Evolutionary conservation across 2,797 vertebrate genomes (phyloP).

Genomic region (Alauda arvensis): DNA sequence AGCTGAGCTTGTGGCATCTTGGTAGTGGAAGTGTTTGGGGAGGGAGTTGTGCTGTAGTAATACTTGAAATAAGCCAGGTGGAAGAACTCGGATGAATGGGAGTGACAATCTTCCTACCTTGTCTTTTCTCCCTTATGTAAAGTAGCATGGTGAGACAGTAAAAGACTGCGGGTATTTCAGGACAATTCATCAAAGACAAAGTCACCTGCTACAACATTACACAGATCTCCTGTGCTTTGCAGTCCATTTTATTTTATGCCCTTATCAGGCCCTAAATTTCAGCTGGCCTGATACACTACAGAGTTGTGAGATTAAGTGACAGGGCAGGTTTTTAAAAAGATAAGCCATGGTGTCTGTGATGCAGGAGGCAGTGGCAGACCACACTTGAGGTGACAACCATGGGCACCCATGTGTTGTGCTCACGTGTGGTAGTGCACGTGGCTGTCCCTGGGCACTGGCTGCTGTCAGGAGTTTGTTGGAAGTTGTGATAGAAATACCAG

Average conservation of each 20-base stretch:
- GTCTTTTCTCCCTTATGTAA: background rate
- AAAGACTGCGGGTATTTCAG: background rate
- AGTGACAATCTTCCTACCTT: background rate
- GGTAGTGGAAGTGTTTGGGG: background rate
- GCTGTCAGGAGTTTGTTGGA: background rate
- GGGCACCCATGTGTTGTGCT: rapidly evolving
- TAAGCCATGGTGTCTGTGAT: background rate
- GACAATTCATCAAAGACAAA: background rate
- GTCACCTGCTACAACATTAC: background rate
- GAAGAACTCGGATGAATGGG: background rate
- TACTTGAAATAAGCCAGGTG: background rate
- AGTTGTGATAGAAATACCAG: background rate
- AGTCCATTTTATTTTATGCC: background rate
- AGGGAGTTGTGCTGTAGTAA: background rate
- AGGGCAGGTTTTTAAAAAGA: background rate
- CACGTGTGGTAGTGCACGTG: rapidly evolving
- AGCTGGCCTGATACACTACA: background rate
- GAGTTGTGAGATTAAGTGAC: background rate
- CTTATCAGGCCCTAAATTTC: background rate
- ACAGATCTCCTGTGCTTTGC: background rate
- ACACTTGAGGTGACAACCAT: rapidly evolving
- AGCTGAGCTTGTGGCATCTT: background rate
- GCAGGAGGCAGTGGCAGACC: background rate
- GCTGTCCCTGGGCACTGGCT: background rate
- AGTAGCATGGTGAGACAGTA: background rate